Evolutionary conservation across 2,113 vertebrate species (phyloP).

Genomic region (Tupaia tana): DNA sequence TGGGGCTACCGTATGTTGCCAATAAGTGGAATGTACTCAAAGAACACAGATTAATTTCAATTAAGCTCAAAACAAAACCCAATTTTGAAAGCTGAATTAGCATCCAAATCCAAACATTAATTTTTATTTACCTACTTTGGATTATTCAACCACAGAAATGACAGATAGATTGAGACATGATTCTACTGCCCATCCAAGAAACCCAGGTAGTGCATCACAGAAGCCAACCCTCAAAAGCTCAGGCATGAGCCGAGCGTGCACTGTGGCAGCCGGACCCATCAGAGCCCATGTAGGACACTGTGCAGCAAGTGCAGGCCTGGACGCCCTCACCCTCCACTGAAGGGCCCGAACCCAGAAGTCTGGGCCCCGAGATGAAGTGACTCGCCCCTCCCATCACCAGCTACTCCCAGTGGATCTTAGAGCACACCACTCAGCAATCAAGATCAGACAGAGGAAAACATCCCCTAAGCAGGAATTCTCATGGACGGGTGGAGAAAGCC

Average conservation of each 20-base stretch:
- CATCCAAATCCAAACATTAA: constrained; percentile 77
- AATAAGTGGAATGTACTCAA: constrained; percentile 55
- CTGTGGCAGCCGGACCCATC: constrained; percentile 3
- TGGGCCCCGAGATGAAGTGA: neutral
- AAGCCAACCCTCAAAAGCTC: neutral
- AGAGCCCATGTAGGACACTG: neutral
- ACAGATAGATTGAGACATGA: constrained; percentile 58
- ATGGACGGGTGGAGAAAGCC: neutral
- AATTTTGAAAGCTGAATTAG: constrained; percentile 75
- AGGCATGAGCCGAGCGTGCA: accelerated
- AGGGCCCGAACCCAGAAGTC: neutral
- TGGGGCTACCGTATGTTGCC: neutral
- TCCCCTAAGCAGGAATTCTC: neutral
- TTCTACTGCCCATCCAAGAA: constrained; percentile 54
- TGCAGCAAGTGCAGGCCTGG: accelerated
- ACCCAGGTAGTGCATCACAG: neutral
- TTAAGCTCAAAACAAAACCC: constrained; percentile 64
- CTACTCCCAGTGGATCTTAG: neutral
- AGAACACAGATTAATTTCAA: constrained; percentile 75
- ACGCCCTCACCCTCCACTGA: neutral
- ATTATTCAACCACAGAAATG: constrained; percentile 72
- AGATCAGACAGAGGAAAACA: neutral
- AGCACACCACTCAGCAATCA: neutral
- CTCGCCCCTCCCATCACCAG: neutral
- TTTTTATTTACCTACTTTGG: constrained; percentile 77